Evolutionary conservation across 2,888 invertebrate species (phyloP).

Genomic region (Lapara coniferarum): DNA sequence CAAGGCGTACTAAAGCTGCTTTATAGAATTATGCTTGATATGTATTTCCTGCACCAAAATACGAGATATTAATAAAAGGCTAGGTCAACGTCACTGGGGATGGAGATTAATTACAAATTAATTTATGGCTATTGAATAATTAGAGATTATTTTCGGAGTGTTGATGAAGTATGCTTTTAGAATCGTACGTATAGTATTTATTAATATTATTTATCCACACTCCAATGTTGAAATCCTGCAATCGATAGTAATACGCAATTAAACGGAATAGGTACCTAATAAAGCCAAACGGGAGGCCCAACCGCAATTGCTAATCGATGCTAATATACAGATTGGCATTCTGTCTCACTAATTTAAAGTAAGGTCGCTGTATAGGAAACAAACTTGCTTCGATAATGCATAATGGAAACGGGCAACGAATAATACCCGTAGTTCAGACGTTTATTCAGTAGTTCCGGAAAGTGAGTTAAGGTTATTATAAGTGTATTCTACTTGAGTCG

Average conservation of each 20-base stretch:
- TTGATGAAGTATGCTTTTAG: neutral
- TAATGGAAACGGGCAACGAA: neutral
- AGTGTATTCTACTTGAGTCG: slow-evolving; percentile 31
- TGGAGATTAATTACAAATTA: too few relatives aligned
- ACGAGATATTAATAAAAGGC: too few relatives aligned
- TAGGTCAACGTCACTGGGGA: too few relatives aligned
- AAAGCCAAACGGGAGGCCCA: neutral
- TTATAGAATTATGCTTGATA: too few relatives aligned
- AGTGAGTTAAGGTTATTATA: slow-evolving; percentile 26
- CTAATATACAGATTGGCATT: neutral
- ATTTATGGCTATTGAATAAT: too few relatives aligned
- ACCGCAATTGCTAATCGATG: slow-evolving; percentile 2
- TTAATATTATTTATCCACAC: neutral
- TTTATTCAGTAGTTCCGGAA: slow-evolving; percentile 16
- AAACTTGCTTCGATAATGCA: neutral
- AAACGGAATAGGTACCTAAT: slow-evolving; percentile 7
- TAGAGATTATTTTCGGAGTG: too few relatives aligned
- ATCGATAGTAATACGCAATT: slow-evolving; percentile 1
- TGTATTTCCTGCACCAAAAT: too few relatives aligned
- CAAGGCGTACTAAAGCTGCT: too few relatives aligned
- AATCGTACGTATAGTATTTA: neutral
- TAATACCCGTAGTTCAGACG: neutral
- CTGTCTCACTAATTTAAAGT: neutral
- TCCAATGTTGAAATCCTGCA: neutral
- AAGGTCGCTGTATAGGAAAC: neutral